Evolutionary conservation across 2,888 invertebrate genomes (phyloP), one percentile per base, ranked within the genome.

Genomic region (Vesta saturnalis): DNA sequence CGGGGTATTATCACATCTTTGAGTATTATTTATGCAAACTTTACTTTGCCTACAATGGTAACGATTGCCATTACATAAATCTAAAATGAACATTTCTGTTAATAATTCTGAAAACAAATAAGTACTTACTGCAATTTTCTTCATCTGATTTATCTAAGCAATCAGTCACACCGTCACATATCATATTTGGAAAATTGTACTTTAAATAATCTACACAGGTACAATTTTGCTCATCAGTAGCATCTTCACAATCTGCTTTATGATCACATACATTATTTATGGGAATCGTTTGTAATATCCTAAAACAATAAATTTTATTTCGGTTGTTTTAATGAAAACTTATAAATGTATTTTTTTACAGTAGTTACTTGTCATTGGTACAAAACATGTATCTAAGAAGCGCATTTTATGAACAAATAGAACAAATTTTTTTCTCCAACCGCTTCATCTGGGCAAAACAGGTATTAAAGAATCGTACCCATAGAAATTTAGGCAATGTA

Each of bases 131-230:
- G 79, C 94, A 94, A 76, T 89, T 84, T 23, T 84, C 79, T 84
- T 95, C 95, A 80, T 95, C 95, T 12, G 89, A 88, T n/a, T 86
- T 84, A 84, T 94, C 93, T 47, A 84, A 84, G 78, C 94, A 94
- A 78, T 95, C 93, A 1, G 88, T 84, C 69, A 88, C 85, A 16
- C 92, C 93, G 82, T 95, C 91, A 81, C 95, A 95, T 70, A 94
- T 85, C 0, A 91, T 86, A 6, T 85, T 82, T 10, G 88, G 85
- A 69, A 86, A 76, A 1, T 82, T 78, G 14, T 85, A 84, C 63
- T 82, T 81, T 49, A 94, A 83, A 77, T 89, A 90, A 77, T 94
- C 93, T n/a, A 84, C 85, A 78, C 94, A 94, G 0, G 86, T 87
- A 79, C 95, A 95, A 67, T 87, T 84, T 3, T 86, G 80, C 83